Evolutionary conservation across 2,888 invertebrate species (phyloP).

Genomic region (Alentia gelatinosa): DNA sequence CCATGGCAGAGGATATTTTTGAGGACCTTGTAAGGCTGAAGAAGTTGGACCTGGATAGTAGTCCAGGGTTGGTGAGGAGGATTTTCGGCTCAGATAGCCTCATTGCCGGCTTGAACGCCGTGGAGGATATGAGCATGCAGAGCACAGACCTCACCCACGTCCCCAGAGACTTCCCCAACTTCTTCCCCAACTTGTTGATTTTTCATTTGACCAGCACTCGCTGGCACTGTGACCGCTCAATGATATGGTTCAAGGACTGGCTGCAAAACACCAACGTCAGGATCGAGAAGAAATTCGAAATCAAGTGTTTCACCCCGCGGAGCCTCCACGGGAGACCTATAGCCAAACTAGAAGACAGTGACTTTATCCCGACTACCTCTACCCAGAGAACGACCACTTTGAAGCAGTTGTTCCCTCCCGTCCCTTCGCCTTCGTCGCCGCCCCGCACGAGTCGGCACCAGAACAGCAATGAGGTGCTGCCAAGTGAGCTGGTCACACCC

Average conservation of each 20-base stretch:
- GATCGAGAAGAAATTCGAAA: constrained; percentile 55
- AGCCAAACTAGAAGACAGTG: constrained; percentile 56
- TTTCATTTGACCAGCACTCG: constrained; percentile 61
- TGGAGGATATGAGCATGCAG: constrained; percentile 64
- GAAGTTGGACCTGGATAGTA: constrained; percentile 63
- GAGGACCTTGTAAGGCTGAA: constrained; percentile 59
- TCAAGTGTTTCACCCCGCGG: constrained; percentile 64
- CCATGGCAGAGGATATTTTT: constrained; percentile 60
- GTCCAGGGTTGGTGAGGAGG: constrained; percentile 60
- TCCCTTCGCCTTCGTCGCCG: constrained; percentile 45
- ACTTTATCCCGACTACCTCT: constrained; percentile 59
- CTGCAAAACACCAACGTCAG: constrained; percentile 56
- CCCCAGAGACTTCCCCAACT: constrained; percentile 45
- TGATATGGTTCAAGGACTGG: constrained; percentile 66
- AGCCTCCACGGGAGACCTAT: constrained; percentile 60
- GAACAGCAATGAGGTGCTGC: constrained; percentile 33
- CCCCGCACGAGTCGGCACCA: constrained; percentile 17
- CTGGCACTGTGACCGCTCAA: constrained; percentile 65
- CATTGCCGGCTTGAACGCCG: constrained; percentile 41
- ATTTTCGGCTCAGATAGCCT: constrained; percentile 54
- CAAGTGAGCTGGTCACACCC: constrained; percentile 33
- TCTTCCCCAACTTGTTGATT: constrained; percentile 59
- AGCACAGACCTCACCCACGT: constrained; percentile 62
- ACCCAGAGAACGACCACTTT: constrained; percentile 34
- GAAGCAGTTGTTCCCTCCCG: constrained; percentile 50